Conservation (phyloP, 2,797 vertebrate genomes). For the Clarias laeviceps region DNA sequence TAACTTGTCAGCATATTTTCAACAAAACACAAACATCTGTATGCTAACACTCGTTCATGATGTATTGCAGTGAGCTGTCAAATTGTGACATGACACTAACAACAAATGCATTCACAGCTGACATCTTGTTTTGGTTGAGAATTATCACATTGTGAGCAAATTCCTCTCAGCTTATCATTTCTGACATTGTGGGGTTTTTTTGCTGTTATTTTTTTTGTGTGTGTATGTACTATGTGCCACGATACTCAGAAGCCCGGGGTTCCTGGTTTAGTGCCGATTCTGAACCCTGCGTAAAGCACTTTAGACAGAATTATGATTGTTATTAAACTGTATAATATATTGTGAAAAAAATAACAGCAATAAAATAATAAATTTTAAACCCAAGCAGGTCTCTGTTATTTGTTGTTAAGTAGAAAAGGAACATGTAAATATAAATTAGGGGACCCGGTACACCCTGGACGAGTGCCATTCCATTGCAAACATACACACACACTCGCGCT, state of each 20-base stretch:
- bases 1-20: not conserved
- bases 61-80: not conserved
- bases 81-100: not conserved
- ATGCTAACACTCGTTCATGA: conserved; percentile 5
- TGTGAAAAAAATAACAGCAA: conserved; percentile 63
- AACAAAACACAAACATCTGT: not conserved
- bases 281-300: conserved; percentile 67
- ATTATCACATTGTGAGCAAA: not conserved
- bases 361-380: conserved; percentile 62
- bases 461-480: too few species aligned
- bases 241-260: conserved; percentile 39
- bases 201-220: conserved; percentile 32
- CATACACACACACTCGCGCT: too few species aligned
- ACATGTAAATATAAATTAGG: too few species aligned
- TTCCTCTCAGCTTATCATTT: not conserved
- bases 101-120: not conserved
- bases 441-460: too few species aligned
- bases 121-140: conserved; percentile 10
- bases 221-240: conserved; percentile 66
- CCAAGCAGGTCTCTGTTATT: not conserved
- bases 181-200: not conserved
- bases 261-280: conserved; percentile 56
- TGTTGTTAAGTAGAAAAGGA: not conserved
- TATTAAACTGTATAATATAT: conserved; percentile 25
- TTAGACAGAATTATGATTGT: conserved; percentile 55